Evolutionary conservation across 2,888 invertebrate species (phyloP).

Genomic region (Embidobia sp.): DNA sequence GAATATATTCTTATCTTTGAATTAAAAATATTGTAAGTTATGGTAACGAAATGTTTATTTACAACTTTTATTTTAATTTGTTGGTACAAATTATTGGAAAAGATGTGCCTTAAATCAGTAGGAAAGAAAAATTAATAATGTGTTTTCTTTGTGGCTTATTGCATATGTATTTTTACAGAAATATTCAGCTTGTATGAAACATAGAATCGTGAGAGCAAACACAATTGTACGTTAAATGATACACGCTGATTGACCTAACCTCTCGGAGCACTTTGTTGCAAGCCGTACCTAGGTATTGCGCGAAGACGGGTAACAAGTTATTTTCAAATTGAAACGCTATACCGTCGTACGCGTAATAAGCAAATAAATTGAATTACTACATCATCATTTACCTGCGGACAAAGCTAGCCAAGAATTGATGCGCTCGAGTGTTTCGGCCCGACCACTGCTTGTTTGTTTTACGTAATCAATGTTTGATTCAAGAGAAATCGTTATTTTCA

Average conservation of each 20-base stretch:
- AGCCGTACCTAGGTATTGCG: constrained; percentile 28
- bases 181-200: constrained; percentile 41
- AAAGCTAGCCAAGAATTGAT: constrained; percentile 27
- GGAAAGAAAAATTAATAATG: too few relatives aligned
- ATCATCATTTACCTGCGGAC: constrained; percentile 22
- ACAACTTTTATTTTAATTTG: too few relatives aligned
- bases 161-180: too few relatives aligned
- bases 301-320: constrained; percentile 22
- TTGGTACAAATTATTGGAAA: too few relatives aligned
- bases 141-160: not conserved
- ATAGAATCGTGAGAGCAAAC: constrained; percentile 54
- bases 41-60: too few relatives aligned
- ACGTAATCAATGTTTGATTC: constrained; percentile 2
- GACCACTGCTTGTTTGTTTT: constrained; percentile 3
- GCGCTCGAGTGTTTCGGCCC: constrained; percentile 30
- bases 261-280: too few relatives aligned
- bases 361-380: constrained; percentile 54
- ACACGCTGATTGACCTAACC: constrained; percentile 12
- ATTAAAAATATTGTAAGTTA: too few relatives aligned
- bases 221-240: constrained; percentile 35
- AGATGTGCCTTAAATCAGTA: too few relatives aligned
- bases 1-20: too few relatives aligned
- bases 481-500: not conserved
- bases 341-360: constrained; percentile 23
- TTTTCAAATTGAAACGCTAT: constrained; percentile 37